Evolutionary conservation across 2,113 vertebrate species (phyloP).

Genomic region (Carlito syrichta): DNA sequence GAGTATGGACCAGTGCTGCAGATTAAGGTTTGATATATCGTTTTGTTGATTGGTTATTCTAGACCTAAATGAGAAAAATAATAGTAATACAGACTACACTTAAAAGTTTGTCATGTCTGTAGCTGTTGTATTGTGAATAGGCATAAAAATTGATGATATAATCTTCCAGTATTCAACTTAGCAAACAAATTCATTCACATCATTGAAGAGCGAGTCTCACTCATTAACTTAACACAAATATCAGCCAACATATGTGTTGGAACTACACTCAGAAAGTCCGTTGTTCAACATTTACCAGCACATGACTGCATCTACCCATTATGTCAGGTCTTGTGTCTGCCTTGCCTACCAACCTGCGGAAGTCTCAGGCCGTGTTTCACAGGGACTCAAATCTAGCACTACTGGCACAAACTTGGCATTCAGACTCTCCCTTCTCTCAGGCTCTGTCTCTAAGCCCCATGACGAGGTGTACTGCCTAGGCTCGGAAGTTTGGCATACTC

Average conservation of each 20-base stretch:
- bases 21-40: neutral
- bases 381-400: neutral
- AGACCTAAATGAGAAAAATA: neutral
- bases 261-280: neutral
- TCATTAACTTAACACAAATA: neutral
- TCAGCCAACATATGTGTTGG: neutral
- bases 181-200: neutral
- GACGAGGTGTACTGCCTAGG: neutral
- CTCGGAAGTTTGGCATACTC: neutral
- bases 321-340: neutral
- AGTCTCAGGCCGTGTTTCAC: neutral
- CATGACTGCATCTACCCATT: neutral
- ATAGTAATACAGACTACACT: neutral
- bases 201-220: neutral
- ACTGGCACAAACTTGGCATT: neutral
- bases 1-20: neutral
- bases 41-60: neutral
- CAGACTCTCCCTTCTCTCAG: neutral
- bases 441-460: neutral
- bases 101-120: neutral
- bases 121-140: neutral
- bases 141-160: neutral
- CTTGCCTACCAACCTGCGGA: neutral
- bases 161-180: neutral
- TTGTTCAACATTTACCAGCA: neutral